Percentiles rank a stretch among this genome's conserved stretches.
These are phyloP conservation scores for Sarcoramphus papa DNA, from an alignment of 2,797 vertebrate genomes.

Conservation along the genomic window DNA sequence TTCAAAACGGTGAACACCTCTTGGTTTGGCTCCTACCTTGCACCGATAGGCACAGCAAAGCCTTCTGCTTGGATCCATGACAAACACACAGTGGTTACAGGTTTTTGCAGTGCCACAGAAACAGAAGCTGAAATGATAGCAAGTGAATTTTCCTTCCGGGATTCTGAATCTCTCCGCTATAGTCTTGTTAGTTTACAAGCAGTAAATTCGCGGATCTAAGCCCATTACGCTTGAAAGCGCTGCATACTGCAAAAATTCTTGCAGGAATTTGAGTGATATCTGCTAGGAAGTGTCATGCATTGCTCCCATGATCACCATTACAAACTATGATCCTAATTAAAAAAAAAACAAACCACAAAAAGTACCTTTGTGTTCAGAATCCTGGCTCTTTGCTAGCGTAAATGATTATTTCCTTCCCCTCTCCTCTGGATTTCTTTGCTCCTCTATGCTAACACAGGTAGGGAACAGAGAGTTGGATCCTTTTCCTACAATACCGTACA, in stretches of 20 bases:
- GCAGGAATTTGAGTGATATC: constrained; percentile 34
- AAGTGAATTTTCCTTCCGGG: neutral
- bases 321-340: neutral
- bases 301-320: constrained; percentile 5
- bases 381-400: neutral
- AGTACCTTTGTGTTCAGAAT: constrained; percentile 17
- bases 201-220: neutral
- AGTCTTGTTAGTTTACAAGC: neutral
- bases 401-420: neutral
- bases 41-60: neutral
- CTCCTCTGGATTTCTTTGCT: neutral
- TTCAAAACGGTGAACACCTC: neutral
- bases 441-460: neutral
- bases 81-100: neutral
- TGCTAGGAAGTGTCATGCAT: constrained; percentile 29
- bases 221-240: neutral
- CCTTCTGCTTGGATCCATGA: neutral
- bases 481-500: neutral
- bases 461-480: neutral
- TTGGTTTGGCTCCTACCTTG: neutral
- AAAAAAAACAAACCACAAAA: neutral
- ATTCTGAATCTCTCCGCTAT: neutral
- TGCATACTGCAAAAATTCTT: neutral
- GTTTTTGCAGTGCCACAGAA: neutral
- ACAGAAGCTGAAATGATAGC: neutral